Evolutionary conservation across 2,113 vertebrate species (phyloP), one percentile per base, ranked within the genome.

Genomic region (Meleagris gallopavo): DNA sequence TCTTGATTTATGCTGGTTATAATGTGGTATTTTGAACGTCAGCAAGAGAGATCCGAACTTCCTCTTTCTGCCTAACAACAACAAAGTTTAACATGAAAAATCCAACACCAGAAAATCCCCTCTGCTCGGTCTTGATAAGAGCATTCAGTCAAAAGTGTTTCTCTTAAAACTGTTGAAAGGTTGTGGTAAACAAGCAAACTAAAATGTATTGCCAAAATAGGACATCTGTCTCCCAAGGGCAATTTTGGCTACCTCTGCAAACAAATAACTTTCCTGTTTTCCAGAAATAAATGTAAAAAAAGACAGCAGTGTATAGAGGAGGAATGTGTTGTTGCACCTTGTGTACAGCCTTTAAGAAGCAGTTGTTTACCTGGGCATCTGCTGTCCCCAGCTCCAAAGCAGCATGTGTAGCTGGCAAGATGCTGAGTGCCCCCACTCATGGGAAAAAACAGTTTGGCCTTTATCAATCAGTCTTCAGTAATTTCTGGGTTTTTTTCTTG

Each of bases 251-350:
- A 55, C 86, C 60, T 91, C 91, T 83, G 85, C 88, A 83, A 83
- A 90, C 83, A 95, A 88, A 91, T 55, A 12, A 69, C 66, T 78
- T 93, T 92, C 95, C 94, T 81, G 83, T 75, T 81, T 69, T 52
- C 95, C 88, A 72, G 29, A 94, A 77, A 67, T 70, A 74, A 54
- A 55, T 5, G 45, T 30, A 2, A 40, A 30, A 48, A 48, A 94
- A 72, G 85, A 40, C 57, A 57, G 93, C 94, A 67, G 89, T 57
- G 2, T 27, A 1, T 1, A 4, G 78, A 2, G 13, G 8, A 34
- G 88, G 54, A 13, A 6, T 2, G 52, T 43, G 86, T 32, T 32
- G 32, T 48, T 65, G 92, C 64, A 9, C 79, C 76, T 24, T 91
- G 64, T 88, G 65, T 71, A 10, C 10, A 22, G 73, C 70, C 91